Evolutionary conservation across 2,888 invertebrate species (phyloP).

Genomic region (Lottia scabra): DNA sequence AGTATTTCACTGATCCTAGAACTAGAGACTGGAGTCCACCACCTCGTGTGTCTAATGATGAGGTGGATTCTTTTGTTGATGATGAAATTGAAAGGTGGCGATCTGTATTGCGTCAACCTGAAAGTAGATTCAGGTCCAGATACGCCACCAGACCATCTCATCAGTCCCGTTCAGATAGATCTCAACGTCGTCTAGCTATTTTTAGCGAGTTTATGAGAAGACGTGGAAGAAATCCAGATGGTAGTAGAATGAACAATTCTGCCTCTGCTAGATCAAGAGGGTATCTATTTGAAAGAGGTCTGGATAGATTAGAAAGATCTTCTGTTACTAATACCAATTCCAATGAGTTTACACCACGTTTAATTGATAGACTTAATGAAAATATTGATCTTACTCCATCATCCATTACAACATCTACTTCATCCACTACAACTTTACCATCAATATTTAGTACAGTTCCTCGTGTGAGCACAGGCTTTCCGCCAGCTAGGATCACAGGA

Average conservation of each 20-base stretch:
- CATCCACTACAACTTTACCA: not conserved
- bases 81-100: constrained; percentile 1
- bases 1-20: not conserved
- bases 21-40: constrained; percentile 18
- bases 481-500: not conserved
- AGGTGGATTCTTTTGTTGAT: constrained; percentile 17
- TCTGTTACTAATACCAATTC: not conserved
- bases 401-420: not conserved
- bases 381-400: not conserved
- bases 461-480: not conserved
- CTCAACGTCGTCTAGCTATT: not conserved
- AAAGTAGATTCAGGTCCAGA: not conserved
- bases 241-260: not conserved
- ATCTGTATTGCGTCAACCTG: not conserved
- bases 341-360: not conserved
- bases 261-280: not conserved
- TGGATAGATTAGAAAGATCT: not conserved
- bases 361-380: not conserved
- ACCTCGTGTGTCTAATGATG: constrained; percentile 24
- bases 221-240: not conserved
- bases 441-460: not conserved
- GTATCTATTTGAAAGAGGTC: not conserved
- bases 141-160: not conserved
- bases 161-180: not conserved
- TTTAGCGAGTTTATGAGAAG: not conserved